Evolutionary conservation across 2,797 vertebrate genomes (phyloP).

Genomic region (Morelia viridis): DNA sequence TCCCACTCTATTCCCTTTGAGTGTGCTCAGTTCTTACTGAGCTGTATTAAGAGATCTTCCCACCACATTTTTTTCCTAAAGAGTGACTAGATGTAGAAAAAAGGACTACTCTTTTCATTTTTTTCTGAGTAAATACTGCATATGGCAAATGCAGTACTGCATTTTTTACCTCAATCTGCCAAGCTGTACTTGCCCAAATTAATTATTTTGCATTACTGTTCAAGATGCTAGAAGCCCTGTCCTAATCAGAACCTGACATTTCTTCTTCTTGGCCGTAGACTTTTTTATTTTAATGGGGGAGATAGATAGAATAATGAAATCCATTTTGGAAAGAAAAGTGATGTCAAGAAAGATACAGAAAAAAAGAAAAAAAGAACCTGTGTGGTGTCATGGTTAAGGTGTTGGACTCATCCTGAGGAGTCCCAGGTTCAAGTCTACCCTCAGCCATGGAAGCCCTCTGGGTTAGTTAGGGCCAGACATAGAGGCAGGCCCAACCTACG

Average conservation of each 20-base stretch:
- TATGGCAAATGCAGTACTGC: not conserved
- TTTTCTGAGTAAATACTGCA: not conserved
- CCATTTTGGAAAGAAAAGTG: slow-evolving; percentile 6
- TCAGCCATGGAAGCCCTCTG: no score
- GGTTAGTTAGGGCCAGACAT: no score
- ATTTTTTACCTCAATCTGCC: not conserved
- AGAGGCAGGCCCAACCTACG: no score
- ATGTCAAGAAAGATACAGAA: not conserved
- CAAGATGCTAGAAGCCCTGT: no score
- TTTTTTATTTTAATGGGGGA: not conserved
- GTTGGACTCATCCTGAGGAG: no score
- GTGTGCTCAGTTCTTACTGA: not conserved
- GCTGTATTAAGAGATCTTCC: not conserved
- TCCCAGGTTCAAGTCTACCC: no score
- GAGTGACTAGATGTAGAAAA: not conserved
- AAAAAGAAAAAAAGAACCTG: no score
- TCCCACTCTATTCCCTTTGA: not conserved
- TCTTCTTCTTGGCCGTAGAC: no score
- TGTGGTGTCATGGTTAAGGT: no score
- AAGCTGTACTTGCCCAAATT: not conserved
- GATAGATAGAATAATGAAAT: no score
- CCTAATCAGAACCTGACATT: not conserved
- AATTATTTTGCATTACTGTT: not conserved
- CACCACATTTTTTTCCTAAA: not conserved
- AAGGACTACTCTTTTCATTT: not conserved